These are phyloP conservation scores for Gymnoscopelus microlampas DNA, from an alignment of 2,797 vertebrate species.

Conservation along the genomic window DNA sequence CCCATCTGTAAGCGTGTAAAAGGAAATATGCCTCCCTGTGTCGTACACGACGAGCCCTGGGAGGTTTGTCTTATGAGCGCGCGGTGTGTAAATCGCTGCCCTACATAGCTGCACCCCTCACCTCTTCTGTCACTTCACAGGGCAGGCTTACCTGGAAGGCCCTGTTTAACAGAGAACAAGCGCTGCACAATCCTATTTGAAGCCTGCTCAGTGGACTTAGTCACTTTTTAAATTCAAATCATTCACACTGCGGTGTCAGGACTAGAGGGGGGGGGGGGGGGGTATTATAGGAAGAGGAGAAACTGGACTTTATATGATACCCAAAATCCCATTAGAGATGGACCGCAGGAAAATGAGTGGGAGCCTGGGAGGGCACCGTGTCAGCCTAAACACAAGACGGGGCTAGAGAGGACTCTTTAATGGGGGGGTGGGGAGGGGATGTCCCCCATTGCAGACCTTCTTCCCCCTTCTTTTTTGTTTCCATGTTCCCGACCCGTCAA, in stretches of 20 bases:
- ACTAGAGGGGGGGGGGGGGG: slow-evolving; percentile 54
- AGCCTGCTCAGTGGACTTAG: slow-evolving; percentile 76
- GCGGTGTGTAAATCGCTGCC: slow-evolving; percentile 56
- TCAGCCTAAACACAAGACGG: slow-evolving; percentile 63
- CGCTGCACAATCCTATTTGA: slow-evolving; percentile 72
- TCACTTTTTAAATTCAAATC: slow-evolving; percentile 82
- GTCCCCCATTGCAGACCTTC: slow-evolving; percentile 66
- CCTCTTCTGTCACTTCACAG: slow-evolving; percentile 76
- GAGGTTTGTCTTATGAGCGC: slow-evolving; percentile 40
- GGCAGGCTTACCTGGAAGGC: slow-evolving; percentile 73
- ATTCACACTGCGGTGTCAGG: slow-evolving; percentile 71
- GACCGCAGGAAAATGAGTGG: slow-evolving; percentile 77
- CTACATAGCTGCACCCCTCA: slow-evolving; percentile 73
- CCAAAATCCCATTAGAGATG: slow-evolving; percentile 85
- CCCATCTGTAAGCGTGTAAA: slow-evolving; percentile 18
- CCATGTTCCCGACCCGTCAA: slow-evolving; percentile 69
- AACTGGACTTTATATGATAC: slow-evolving; percentile 83
- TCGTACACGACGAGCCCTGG: slow-evolving; percentile 25
- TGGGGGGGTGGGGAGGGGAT: slow-evolving; percentile 83
- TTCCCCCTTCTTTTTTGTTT: slow-evolving; percentile 63
- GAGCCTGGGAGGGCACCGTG: slow-evolving; percentile 70
- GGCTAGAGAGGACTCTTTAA: slow-evolving; percentile 79
- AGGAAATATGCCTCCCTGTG: slow-evolving; percentile 25
- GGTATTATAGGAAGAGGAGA: slow-evolving; percentile 21
- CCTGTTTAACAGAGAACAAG: slow-evolving; percentile 70